Evolutionary conservation across 2,797 vertebrate genomes (phyloP), one percentile per base, ranked within the genome.

Genomic region (Phataginus tricuspis): DNA sequence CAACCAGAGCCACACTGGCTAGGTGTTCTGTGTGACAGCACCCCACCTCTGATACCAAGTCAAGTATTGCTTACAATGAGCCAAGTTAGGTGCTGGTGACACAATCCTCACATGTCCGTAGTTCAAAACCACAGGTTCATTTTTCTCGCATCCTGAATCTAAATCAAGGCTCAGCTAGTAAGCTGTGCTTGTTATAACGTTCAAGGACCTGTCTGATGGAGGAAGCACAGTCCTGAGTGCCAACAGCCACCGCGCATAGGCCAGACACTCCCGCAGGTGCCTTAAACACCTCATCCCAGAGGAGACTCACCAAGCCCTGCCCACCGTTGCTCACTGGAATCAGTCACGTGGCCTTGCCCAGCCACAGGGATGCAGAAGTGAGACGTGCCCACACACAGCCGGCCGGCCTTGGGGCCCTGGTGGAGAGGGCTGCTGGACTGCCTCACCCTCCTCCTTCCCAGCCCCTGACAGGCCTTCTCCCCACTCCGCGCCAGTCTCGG

Each of bases 1-100:
- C 45, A 5, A 16, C 1, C 34, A 29, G 1, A 1, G n/a, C 2
- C 13, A 1, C 25, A 29, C 6, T 29, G 12, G 34, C 16, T 5
- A 21, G 31, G 3, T 7, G 16, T 13, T 49, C n/a, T 15, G 2
- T 13, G 8, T 14, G 42, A 25, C 0, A 8, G 31, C 3, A 18
- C 31, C 2, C 25, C 9, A 45, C 6, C n/a, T 66, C 31, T 23
- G 12, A 31, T n/a, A 45, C 27, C 13, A n/a, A 19, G 4, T 45
- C 31, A 45, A n/a, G 5, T 21, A 23, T 37, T 19, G 31, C 10
- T 7, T 10, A 29, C 1, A 19, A 23, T 16, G 69, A 83, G 34
- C 34, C 19, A 59, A 63, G 29, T 71, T 15, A 34, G 19, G 55
- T 27, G 45, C 21, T 29, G 7, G 64, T 42, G 57, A 37, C 13